Evolutionary conservation across 2,888 invertebrate genomes (phyloP).

Genomic region (Tethea ocularis): DNA sequence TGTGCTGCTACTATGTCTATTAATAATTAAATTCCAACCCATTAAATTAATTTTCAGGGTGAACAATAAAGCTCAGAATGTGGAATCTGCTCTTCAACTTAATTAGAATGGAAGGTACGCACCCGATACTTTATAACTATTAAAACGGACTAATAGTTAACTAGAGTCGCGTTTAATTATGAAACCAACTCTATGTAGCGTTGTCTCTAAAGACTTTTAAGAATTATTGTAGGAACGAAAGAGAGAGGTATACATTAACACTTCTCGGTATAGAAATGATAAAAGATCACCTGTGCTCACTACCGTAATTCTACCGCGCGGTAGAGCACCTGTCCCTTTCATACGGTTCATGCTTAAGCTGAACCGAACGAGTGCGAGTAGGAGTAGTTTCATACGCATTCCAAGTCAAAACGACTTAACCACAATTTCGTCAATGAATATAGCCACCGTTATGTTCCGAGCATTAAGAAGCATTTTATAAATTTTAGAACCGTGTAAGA

Average conservation of each 20-base stretch:
- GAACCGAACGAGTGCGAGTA: constrained; percentile 82
- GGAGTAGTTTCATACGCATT: constrained; percentile 70
- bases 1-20: background rate
- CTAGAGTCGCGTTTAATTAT: constrained; percentile 70
- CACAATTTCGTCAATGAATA: constrained; percentile 18
- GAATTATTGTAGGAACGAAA: constrained; percentile 45
- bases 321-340: constrained; percentile 84
- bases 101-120: constrained; percentile 57
- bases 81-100: constrained; percentile 55
- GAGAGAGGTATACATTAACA: constrained; percentile 73
- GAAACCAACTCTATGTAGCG: constrained; percentile 49
- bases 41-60: constrained; percentile 31
- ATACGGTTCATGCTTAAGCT: constrained; percentile 78
- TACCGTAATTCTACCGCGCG: constrained; percentile 81
- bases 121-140: constrained; percentile 46
- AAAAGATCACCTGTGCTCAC: constrained; percentile 84
- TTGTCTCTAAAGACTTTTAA: constrained; percentile 48
- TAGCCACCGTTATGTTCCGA: constrained; percentile 33
- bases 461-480: constrained; percentile 23
- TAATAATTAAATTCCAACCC: constrained; percentile 23
- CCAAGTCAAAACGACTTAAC: constrained; percentile 47
- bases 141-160: constrained; percentile 73
- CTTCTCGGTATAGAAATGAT: constrained; percentile 60
- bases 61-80: constrained; percentile 53
- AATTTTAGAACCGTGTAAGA: constrained; percentile 21